phyloP scores from a whole-genome alignment of 2,797 vertebrate species.

The Sylvilagus floridanus region DNA sequence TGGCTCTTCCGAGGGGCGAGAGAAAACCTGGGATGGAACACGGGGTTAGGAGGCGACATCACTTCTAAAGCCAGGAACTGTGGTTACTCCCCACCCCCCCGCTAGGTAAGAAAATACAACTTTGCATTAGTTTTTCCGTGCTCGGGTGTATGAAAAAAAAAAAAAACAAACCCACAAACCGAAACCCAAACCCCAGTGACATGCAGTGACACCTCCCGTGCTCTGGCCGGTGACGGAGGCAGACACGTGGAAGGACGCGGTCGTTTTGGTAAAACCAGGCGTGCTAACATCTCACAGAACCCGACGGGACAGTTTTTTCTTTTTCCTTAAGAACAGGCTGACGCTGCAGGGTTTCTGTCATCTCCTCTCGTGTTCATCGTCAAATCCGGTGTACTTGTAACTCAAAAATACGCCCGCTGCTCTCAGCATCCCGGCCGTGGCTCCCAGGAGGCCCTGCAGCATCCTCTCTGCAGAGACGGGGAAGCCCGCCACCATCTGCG shows the following conservation, averaged over 20 bases:
- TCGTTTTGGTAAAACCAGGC: slow-evolving; percentile 79
- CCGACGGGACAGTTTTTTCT: slow-evolving; percentile 87
- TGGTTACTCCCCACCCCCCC: slow-evolving; percentile 87
- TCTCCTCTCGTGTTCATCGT: slow-evolving; percentile 92
- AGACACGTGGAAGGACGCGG: slow-evolving; percentile 78
- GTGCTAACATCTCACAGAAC: slow-evolving; percentile 86
- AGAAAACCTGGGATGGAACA: slow-evolving; percentile 86
- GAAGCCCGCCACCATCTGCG: slow-evolving; percentile 62
- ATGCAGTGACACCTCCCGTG: slow-evolving; percentile 84
- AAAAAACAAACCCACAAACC: slow-evolving; percentile 89
- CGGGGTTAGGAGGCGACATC: slow-evolving; percentile 84
- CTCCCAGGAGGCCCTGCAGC: slow-evolving; percentile 53
- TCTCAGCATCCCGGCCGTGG: slow-evolving; percentile 87
- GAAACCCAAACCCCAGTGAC: slow-evolving; percentile 85
- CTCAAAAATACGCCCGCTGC: slow-evolving; percentile 90
- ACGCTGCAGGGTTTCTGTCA: slow-evolving; percentile 84
- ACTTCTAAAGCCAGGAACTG: slow-evolving; percentile 90
- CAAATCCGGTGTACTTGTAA: slow-evolving; percentile 90
- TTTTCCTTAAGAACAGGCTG: slow-evolving; percentile 85
- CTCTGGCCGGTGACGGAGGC: slow-evolving; percentile 67
- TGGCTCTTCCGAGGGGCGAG: slow-evolving; percentile 87
- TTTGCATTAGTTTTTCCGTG: slow-evolving; percentile 87
- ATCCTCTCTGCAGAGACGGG: neutral
- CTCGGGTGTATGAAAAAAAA: slow-evolving; percentile 88
- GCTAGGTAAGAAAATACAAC: slow-evolving; percentile 90